Evolutionary conservation across 2,797 vertebrate genomes (phyloP).

Genomic region (Spheniscus humboldti): DNA sequence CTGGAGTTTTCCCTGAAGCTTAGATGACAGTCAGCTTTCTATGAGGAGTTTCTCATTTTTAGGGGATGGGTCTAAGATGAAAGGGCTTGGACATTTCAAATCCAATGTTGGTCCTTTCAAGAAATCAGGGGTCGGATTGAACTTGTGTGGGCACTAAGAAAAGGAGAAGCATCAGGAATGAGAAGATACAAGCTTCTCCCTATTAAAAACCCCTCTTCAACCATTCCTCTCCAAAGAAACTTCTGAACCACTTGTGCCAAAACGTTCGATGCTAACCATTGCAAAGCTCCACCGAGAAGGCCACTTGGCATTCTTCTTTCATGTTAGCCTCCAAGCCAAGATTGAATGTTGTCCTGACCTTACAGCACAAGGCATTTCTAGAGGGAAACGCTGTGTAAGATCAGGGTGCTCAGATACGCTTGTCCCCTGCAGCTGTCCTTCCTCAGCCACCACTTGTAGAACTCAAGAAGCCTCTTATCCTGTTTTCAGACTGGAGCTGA

Average conservation of each 20-base stretch:
- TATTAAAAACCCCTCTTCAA: background rate
- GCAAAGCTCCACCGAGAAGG: background rate
- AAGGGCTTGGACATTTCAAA: background rate
- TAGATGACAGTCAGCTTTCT: background rate
- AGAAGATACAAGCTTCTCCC: background rate
- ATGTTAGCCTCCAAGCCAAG: background rate
- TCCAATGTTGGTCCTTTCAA: background rate
- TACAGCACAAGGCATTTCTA: background rate
- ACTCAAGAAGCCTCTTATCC: background rate
- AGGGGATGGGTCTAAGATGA: background rate
- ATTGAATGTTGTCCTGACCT: background rate
- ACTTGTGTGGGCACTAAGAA: background rate
- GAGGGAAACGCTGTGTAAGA: fast-evolving
- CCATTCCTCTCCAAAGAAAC: background rate
- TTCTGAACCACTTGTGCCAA: background rate
- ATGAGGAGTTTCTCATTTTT: background rate
- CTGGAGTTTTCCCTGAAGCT: background rate
- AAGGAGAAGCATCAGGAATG: background rate
- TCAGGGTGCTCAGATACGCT: background rate
- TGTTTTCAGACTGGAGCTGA: background rate
- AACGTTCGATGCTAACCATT: background rate
- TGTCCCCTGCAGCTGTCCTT: background rate
- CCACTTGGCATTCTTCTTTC: background rate
- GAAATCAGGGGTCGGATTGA: background rate
- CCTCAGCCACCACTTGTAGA: background rate